Percentiles rank a stretch among this genome's conserved stretches.
phyloP scores from a whole-genome alignment of 2,113 vertebrate species.

The Chamaea fasciata region DNA sequence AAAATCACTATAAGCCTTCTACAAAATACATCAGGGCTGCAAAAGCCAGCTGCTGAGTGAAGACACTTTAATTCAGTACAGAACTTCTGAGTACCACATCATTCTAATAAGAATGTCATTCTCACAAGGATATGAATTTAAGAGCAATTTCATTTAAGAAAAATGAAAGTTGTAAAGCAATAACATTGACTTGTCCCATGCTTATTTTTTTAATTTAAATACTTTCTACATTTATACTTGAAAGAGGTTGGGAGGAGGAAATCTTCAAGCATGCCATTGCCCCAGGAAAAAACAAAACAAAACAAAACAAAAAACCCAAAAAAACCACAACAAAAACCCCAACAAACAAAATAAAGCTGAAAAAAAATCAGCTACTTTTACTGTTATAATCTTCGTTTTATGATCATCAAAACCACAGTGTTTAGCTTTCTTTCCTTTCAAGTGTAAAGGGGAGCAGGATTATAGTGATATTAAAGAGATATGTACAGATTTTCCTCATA shows the following conservation, averaged over 20 bases:
- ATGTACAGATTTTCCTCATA: background rate
- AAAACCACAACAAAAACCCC: rapidly evolving
- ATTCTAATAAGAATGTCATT: background rate
- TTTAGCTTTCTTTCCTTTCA: background rate
- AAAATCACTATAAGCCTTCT: background rate
- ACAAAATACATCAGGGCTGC: background rate
- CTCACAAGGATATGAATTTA: background rate
- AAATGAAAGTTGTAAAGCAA: background rate
- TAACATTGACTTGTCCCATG: background rate
- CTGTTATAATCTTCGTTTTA: background rate
- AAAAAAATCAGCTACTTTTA: background rate
- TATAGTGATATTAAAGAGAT: background rate
- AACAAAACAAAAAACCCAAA: background rate
- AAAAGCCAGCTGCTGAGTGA: background rate
- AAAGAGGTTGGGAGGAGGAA: background rate
- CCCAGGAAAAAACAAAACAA: background rate
- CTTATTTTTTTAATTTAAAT: background rate
- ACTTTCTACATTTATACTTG: background rate
- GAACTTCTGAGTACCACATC: background rate
- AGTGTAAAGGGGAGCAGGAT: background rate
- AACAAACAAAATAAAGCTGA: background rate
- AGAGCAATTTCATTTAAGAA: background rate
- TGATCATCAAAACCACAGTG: background rate
- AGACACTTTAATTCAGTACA: background rate
- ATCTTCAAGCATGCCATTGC: background rate